Conservation (phyloP, 2,888 invertebrate species). For the Agriotes lineatus region DNA sequence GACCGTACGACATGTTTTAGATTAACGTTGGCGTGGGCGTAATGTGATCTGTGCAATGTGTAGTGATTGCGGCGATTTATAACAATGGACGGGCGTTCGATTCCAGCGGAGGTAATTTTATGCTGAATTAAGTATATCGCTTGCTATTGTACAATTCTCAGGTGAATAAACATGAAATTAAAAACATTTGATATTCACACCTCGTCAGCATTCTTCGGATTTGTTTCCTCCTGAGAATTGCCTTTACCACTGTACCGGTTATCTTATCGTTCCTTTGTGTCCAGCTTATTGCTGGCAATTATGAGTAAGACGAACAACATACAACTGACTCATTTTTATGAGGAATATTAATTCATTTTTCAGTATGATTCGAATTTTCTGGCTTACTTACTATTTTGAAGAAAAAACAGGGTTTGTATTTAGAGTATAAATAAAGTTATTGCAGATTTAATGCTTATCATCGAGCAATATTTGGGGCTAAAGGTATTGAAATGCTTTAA, state of each 20-base stretch:
- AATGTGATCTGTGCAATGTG: conserved; percentile 32
- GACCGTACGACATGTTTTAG: conserved; percentile 35
- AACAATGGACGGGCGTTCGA: conserved; percentile 34
- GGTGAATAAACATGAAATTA: conserved; percentile 39
- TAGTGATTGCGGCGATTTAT: conserved; percentile 33
- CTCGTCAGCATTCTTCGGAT: conserved; percentile 15
- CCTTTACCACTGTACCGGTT: not conserved
- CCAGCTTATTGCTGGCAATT: not conserved
- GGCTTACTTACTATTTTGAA: too few relatives aligned
- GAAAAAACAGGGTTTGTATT: too few relatives aligned
- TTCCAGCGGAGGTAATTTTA: conserved; percentile 35
- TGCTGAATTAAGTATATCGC: conserved; percentile 35
- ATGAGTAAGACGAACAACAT: not conserved
- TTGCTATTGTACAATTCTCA: conserved; percentile 30
- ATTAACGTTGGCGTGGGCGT: conserved; percentile 29
- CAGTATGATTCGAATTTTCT: too few relatives aligned
- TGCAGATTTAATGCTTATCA: too few relatives aligned
- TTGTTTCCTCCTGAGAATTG: not conserved
- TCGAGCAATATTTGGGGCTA: too few relatives aligned
- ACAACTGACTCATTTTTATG: not conserved
- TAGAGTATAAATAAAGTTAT: too few relatives aligned
- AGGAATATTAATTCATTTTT: not conserved
- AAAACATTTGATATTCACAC: conserved; percentile 31
- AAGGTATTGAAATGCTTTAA: too few relatives aligned
- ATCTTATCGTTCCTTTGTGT: not conserved